Evolutionary conservation across 2,888 invertebrate genomes (phyloP), one percentile per base, ranked within the genome.

Genomic region (Omphaloscelis lunosa): DNA sequence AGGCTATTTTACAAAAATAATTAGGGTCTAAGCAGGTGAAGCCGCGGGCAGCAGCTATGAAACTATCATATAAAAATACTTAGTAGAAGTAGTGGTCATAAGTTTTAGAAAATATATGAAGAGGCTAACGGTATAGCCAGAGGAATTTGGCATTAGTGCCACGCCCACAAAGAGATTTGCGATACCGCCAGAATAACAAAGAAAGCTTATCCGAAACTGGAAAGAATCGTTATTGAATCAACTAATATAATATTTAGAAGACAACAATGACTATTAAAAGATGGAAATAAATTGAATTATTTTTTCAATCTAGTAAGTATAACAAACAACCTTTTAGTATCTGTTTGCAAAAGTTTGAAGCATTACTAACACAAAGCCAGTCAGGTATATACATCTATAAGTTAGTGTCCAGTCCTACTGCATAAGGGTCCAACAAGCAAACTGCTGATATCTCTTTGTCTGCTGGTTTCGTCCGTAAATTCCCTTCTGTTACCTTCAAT

Each of bases 71-170:
- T n/a, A n/a, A n/a, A n/a, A 29, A n/a, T 39, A 75, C 45, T 51
- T 58, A 17, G 23, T 34, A 41, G 20, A 68, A 62, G 12, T 29
- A 75, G 20, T 51, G 29, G 15, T 15, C 11, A 59, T 34, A 27
- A 27, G 17, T 34, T 74, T 80, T 41, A 41, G n/a, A 62, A 67
- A 82, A 82, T 67, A 62, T 65, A 51, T 53, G 29, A 58, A 29
- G 23, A 53, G 20, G 45, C 34, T 83, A 83, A 66, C 84, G 63
- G 84, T 79, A 61, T 48, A 66, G 20, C 41, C 11, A 20, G 23
- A 74, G 41, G 80, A 74, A 81, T 81, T 82, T 69, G 68, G 80
- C 81, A 61, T 23, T 48, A 69, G 34, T 29, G 34, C 68, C 74
- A 74, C 81, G 68, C 81, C 81, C 65, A 53, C 29, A 39, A 58